phyloP scores from a whole-genome alignment of 2,888 invertebrate species.

The Daptonema setosum region DNA sequence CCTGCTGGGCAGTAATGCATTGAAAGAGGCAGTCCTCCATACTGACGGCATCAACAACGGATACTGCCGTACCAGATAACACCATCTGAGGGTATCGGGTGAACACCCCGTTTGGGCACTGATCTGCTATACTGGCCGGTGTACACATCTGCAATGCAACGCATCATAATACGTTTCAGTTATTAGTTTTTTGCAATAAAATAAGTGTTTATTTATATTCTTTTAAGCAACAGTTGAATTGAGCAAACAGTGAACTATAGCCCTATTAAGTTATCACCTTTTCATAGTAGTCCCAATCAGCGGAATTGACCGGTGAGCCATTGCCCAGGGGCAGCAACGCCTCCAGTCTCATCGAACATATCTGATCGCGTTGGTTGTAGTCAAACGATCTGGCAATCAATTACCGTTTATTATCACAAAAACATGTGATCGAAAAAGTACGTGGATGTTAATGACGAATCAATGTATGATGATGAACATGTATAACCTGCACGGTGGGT shows the following conservation, averaged over 20 bases:
- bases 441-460: too few species aligned
- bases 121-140: neutral
- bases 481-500: too few species aligned
- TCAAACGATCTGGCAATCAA: neutral
- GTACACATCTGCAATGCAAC: neutral
- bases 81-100: conserved; percentile 5
- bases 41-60: conserved; percentile 1
- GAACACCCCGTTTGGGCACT: neutral
- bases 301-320: neutral
- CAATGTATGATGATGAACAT: too few species aligned
- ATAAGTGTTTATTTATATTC: too few species aligned
- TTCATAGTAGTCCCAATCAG: neutral
- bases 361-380: neutral
- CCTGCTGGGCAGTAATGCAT: conserved; percentile 2
- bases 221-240: too few species aligned
- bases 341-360: neutral
- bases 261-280: too few species aligned
- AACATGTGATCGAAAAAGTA: too few species aligned
- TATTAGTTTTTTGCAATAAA: too few species aligned
- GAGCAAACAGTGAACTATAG: too few species aligned
- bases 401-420: too few species aligned
- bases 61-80: conserved; percentile 7
- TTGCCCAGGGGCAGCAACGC: neutral
- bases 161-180: too few species aligned
- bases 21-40: conserved; percentile 6